Percentiles rank a stretch among this genome's conserved stretches.
Evolutionary conservation across 2,888 invertebrate genomes (phyloP).

Genomic region (Lampropteryx suffumata): DNA sequence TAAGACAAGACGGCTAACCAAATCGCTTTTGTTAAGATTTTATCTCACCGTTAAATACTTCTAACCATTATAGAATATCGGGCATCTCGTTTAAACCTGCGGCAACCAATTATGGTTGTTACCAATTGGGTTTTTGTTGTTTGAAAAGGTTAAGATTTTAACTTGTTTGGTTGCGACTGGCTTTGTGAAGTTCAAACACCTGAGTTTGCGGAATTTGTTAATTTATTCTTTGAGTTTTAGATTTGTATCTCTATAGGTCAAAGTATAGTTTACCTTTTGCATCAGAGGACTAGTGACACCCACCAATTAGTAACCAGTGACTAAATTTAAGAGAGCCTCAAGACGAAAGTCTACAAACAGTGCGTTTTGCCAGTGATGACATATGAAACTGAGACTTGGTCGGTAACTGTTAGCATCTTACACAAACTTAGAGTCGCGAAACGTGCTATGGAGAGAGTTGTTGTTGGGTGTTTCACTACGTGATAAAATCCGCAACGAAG

Average conservation of each 20-base stretch:
- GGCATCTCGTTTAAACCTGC: conserved; percentile 69
- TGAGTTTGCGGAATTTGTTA: conserved; percentile 11
- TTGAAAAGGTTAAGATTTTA: conserved; percentile 42
- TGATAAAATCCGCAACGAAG: too few species aligned
- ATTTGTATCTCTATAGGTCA: conserved; percentile 2
- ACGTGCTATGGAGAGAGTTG: too few species aligned
- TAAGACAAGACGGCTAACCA: conserved; percentile 80
- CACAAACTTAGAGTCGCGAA: too few species aligned
- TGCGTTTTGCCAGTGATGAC: too few species aligned
- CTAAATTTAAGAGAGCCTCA: too few species aligned
- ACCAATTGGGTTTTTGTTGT: conserved; percentile 61
- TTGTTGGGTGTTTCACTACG: too few species aligned
- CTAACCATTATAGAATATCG: conserved; percentile 77
- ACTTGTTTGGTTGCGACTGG: conserved; percentile 11
- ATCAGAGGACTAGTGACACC: neutral
- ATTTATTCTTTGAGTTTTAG: conserved; percentile 8
- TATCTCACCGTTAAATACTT: conserved; percentile 81
- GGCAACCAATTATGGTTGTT: conserved; percentile 70
- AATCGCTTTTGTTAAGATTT: conserved; percentile 82
- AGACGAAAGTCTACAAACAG: too few species aligned
- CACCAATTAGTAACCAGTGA: too few species aligned
- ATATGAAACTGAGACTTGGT: too few species aligned
- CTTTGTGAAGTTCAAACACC: conserved; percentile 20
- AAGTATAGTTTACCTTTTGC: neutral
- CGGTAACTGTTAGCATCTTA: too few species aligned